phyloP scores from a whole-genome alignment of 1,140 invertebrate species.

The Aphaenogaster ashmeadi region DNA sequence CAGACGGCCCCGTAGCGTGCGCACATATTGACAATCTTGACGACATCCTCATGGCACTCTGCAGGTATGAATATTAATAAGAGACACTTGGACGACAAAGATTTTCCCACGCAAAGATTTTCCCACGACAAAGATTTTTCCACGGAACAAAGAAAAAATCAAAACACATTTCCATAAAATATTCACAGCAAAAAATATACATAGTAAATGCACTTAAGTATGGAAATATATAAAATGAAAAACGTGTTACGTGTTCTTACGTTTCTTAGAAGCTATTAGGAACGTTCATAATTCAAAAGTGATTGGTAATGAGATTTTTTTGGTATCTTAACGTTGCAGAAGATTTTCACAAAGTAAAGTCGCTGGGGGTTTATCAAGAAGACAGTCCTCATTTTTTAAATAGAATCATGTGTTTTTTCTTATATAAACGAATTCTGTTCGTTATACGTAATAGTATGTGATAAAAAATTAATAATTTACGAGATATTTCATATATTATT shows the following conservation, averaged over 20 bases:
- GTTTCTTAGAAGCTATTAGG: neutral
- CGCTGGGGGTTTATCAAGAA: neutral
- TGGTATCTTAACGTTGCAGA: neutral
- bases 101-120: neutral
- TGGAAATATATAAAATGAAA: neutral
- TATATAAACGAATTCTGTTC: neutral
- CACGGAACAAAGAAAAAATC: neutral
- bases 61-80: constrained; percentile 61
- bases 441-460: neutral
- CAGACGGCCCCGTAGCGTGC: constrained; percentile 93
- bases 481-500: neutral
- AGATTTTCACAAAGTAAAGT: neutral
- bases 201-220: neutral
- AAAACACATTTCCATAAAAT: neutral
- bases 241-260: neutral
- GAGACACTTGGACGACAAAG: neutral
- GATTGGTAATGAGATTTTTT: neutral
- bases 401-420: neutral
- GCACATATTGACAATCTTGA: constrained; percentile 93
- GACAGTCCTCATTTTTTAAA: neutral
- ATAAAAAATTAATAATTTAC: neutral
- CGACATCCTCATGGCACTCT: constrained; percentile 93
- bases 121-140: neutral
- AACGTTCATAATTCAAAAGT: neutral
- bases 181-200: neutral